Evolutionary conservation across 2,113 vertebrate species (phyloP).

Genomic region (Camelus bactrianus): DNA sequence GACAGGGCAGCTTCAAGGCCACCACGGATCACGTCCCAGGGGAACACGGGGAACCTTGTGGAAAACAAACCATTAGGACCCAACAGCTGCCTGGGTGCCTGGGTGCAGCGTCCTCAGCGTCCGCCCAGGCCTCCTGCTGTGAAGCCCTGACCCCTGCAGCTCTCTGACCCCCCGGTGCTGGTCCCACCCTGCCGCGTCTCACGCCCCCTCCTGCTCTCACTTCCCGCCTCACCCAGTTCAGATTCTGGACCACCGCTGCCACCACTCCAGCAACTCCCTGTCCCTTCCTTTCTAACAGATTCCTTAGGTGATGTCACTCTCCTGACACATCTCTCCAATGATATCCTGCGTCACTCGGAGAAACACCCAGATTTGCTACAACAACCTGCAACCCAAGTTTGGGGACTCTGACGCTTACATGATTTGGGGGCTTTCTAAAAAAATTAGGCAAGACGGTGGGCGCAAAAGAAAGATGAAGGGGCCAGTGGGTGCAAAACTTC

Average conservation of each 20-base stretch:
- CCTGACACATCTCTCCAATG: accelerated
- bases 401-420: not conserved
- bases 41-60: too few relatives aligned
- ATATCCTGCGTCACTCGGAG: accelerated
- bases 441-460: not conserved
- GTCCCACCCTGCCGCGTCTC: accelerated
- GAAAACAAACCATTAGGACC: not conserved
- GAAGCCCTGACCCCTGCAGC: accelerated
- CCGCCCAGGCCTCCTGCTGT: not conserved
- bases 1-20: not conserved
- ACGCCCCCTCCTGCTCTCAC: accelerated
- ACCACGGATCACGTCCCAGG: not conserved
- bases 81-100: accelerated
- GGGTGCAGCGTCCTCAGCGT: accelerated
- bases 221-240: not conserved
- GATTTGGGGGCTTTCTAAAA: not conserved
- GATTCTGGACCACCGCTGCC: too few relatives aligned
- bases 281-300: not conserved
- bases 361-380: too few relatives aligned
- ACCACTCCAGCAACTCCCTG: accelerated
- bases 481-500: accelerated
- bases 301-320: not conserved
- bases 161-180: accelerated
- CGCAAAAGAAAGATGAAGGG: too few relatives aligned
- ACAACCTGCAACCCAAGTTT: not conserved